A percentile compares a stretch with the other conserved stretches of the same genome.
phyloP scores from a whole-genome alignment of 2,888 invertebrate species.

The Dryobota labecula region DNA sequence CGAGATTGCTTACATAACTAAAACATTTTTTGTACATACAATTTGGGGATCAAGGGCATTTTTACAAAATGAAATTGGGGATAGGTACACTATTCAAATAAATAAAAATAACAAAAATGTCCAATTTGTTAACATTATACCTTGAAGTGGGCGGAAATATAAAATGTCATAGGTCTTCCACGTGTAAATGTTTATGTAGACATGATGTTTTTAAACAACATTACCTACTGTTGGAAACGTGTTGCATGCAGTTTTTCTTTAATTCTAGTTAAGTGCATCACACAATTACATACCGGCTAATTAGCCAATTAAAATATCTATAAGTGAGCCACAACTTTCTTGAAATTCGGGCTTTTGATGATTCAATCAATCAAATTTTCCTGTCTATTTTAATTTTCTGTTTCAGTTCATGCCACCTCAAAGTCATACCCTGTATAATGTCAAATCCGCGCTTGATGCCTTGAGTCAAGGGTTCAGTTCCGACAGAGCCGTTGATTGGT shows the following conservation, averaged over 20 bases:
- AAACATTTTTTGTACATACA: conserved; percentile 52
- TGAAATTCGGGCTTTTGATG: background rate
- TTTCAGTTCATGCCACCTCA: background rate
- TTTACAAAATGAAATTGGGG: conserved; percentile 44
- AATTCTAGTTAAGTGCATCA: too few species aligned
- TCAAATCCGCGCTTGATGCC: background rate
- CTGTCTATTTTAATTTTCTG: too few species aligned
- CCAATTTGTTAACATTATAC: background rate
- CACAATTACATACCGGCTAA: background rate
- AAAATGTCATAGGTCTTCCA: background rate
- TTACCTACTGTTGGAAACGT: background rate
- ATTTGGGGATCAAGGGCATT: conserved; percentile 36
- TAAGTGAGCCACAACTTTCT: background rate
- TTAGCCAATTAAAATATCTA: background rate
- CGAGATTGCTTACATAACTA: conserved; percentile 57
- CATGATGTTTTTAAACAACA: background rate
- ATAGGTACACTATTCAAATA: conserved; percentile 20
- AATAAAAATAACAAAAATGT: conserved; percentile 12
- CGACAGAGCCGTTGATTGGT: background rate
- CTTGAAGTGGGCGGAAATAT: background rate
- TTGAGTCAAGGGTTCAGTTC: background rate
- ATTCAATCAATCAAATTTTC: background rate
- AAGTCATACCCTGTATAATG: background rate
- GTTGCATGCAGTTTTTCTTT: background rate
- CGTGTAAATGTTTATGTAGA: background rate